Conservation (phyloP, 2,113 vertebrate genomes). For the Chelonoidis abingdonii region DNA sequence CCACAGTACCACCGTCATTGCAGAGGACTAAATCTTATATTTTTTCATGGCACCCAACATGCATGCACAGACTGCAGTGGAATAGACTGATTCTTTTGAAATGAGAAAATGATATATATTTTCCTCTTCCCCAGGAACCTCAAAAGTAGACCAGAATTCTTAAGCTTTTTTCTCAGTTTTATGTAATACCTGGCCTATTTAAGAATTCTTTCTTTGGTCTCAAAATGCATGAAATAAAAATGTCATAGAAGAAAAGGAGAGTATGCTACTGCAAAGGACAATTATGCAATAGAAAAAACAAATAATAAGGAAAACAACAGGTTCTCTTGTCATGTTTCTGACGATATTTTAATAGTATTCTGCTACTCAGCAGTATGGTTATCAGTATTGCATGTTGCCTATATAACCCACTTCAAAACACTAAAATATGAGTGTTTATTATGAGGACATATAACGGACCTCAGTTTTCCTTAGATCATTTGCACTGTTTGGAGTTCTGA, state of each 20-base stretch:
- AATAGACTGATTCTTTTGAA: background rate
- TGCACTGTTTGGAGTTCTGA: background rate
- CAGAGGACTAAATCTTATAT: background rate
- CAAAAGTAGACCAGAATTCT: background rate
- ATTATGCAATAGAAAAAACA: background rate
- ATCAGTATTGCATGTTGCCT: slow-evolving; percentile 66
- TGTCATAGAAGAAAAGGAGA: background rate
- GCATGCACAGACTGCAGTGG: background rate
- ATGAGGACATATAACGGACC: no score
- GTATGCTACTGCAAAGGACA: background rate
- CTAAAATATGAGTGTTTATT: background rate
- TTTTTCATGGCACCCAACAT: background rate
- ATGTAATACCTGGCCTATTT: background rate
- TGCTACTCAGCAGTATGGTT: slow-evolving; percentile 29
- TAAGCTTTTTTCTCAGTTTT: background rate
- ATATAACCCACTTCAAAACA: slow-evolving; percentile 16
- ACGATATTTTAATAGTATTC: slow-evolving; percentile 60
- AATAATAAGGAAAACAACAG: slow-evolving; percentile 26
- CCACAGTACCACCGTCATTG: background rate
- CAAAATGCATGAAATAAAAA: slow-evolving; percentile 18
- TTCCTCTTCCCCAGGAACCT: background rate
- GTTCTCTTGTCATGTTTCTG: slow-evolving; percentile 45
- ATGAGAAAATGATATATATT: background rate
- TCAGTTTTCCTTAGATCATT: background rate
- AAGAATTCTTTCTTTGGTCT: background rate